Evolutionary conservation across 2,888 invertebrate genomes (phyloP).

Genomic region (Pseudococcus viburni): DNA sequence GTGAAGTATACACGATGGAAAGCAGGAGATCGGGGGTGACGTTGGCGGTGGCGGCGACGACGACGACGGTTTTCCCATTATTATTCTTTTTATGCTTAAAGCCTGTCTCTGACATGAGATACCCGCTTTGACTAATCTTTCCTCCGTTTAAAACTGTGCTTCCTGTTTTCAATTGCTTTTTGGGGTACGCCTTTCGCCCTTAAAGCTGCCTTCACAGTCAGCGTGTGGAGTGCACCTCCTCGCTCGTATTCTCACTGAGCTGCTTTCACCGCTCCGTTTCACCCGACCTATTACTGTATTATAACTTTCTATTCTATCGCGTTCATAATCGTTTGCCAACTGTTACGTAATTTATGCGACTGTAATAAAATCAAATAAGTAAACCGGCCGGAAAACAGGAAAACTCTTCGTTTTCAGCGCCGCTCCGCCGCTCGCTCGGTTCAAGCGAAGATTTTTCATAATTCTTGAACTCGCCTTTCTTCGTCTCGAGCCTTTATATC

Average conservation of each 20-base stretch:
- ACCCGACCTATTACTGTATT: conserved; percentile 61
- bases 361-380: conserved; percentile 66
- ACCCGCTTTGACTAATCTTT: conserved; percentile 66
- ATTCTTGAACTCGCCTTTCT: conserved; percentile 14
- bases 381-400: conserved; percentile 63
- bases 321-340: conserved; percentile 66
- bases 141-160: conserved; percentile 66
- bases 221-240: conserved; percentile 53
- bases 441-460: conserved; percentile 19
- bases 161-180: conserved; percentile 66
- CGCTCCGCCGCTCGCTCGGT: not conserved
- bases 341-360: conserved; percentile 66
- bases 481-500: not conserved
- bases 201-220: conserved; percentile 62
- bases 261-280: conserved; percentile 54
- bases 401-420: conserved; percentile 53
- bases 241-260: conserved; percentile 21
- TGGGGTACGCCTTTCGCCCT: conserved; percentile 66
- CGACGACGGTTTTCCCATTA: conserved; percentile 65
- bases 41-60: conserved; percentile 38
- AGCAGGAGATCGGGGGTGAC: not conserved
- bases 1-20: conserved; percentile 65
- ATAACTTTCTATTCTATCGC: conserved; percentile 66
- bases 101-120: conserved; percentile 66
- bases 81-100: conserved; percentile 66